Percentiles rank a stretch among this genome's conserved stretches.
Evolutionary conservation across 92 coral and sea anemone species (phyloP).

Genomic region (Actinostola sp.): DNA sequence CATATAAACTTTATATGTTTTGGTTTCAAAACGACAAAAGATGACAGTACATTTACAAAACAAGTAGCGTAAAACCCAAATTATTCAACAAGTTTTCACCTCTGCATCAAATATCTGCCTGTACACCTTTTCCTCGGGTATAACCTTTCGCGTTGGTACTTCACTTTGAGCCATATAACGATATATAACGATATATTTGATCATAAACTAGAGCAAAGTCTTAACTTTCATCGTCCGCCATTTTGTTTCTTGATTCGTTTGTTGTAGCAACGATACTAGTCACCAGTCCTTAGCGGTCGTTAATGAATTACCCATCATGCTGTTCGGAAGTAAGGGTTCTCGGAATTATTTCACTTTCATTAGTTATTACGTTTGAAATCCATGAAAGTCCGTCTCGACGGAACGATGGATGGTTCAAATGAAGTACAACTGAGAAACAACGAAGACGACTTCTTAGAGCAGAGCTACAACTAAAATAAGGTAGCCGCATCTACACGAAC

Average conservation of each 20-base stretch:
- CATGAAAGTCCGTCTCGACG: no score
- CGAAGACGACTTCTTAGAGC: no score
- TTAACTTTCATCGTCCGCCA: slow-evolving; percentile 33
- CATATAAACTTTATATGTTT: no score
- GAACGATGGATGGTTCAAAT: no score
- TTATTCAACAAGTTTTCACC: slow-evolving; percentile 36
- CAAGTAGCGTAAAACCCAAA: neutral
- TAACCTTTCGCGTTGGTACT: slow-evolving; percentile 59
- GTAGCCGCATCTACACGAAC: no score
- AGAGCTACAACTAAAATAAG: no score
- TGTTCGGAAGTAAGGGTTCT: no score
- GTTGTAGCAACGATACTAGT: slow-evolving; percentile 38
- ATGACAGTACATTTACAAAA: neutral
- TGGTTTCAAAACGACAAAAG: no score
- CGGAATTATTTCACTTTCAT: no score
- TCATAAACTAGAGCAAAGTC: neutral
- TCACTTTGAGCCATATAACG: slow-evolving; percentile 79
- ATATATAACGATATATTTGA: no score
- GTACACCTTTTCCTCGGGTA: slow-evolving; percentile 85
- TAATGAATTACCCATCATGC: slow-evolving; percentile 18
- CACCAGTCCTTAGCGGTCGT: slow-evolving; percentile 29
- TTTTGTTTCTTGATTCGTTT: slow-evolving; percentile 47
- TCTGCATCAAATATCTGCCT: slow-evolving; percentile 96
- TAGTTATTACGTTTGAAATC: neutral
- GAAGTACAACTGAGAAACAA: no score